Percentiles rank a stretch among this genome's conserved stretches.
Conservation (phyloP, 2,888 invertebrate genomes). For the Chloromyia formosa region DNA sequence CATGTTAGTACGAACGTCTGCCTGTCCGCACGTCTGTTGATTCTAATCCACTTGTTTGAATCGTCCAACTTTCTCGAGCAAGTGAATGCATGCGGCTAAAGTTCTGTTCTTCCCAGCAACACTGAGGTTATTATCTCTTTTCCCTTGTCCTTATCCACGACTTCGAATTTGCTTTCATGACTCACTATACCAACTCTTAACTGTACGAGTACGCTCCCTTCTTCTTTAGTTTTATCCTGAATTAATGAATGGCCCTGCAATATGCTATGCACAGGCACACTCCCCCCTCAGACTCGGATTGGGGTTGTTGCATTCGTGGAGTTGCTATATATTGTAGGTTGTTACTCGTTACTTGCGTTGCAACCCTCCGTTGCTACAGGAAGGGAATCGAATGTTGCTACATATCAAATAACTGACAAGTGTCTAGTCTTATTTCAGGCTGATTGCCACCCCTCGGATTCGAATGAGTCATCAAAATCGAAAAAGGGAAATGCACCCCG, state of each 20-base stretch:
- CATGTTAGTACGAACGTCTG: background rate
- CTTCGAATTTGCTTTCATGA: background rate
- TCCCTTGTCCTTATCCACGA: background rate
- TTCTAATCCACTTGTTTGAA: background rate
- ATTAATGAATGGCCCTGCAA: constrained; percentile 35
- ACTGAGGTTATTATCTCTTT: background rate
- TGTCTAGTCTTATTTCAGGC: constrained; percentile 32
- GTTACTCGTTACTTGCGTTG: too few species aligned
- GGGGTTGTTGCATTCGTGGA: too few species aligned
- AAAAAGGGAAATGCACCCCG: background rate
- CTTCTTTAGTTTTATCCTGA: background rate
- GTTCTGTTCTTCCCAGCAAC: too few species aligned
- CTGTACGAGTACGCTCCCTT: background rate
- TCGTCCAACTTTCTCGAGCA: background rate
- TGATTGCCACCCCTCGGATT: background rate
- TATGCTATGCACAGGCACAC: constrained; percentile 9
- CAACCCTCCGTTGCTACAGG: background rate
- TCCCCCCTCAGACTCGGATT: too few species aligned
- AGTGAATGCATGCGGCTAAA: too few species aligned
- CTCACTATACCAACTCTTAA: background rate
- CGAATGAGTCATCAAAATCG: constrained; percentile 27
- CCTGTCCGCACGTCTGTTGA: background rate
- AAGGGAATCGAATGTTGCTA: constrained; percentile 11
- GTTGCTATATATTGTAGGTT: too few species aligned
- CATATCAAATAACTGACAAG: constrained; percentile 30